Conservation (phyloP, 2,113 vertebrate species). For the Pelobates fuscus region DNA sequence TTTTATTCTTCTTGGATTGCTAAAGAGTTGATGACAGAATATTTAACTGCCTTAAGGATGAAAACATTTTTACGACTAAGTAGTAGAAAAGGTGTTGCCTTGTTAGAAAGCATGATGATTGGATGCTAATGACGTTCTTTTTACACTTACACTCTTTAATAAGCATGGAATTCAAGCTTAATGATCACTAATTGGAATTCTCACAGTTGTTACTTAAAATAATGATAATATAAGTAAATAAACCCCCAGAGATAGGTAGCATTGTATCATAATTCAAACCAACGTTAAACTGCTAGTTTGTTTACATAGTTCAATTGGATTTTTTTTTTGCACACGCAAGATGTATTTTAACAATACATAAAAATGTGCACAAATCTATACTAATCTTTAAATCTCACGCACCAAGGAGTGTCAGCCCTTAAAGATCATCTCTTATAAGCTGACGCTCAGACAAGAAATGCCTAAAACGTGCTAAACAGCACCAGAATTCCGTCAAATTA, state of each 20-base stretch:
- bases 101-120: slow-evolving; percentile 27
- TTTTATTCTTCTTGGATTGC: background rate
- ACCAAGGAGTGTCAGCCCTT: background rate
- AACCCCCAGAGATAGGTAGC: too few relatives aligned
- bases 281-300: background rate
- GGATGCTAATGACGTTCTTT: slow-evolving; percentile 24
- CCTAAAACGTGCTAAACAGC: background rate
- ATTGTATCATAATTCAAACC: background rate
- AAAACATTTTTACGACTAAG: slow-evolving; percentile 34
- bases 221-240: too few relatives aligned
- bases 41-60: slow-evolving; percentile 35
- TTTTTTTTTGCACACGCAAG: too few relatives aligned
- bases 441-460: background rate
- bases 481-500: background rate
- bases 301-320: background rate
- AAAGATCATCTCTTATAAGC: background rate
- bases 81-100: slow-evolving; percentile 24
- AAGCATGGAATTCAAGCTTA: too few relatives aligned
- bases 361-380: background rate
- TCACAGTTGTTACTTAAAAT: too few relatives aligned
- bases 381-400: background rate
- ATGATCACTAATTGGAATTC: too few relatives aligned
- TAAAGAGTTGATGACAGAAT: slow-evolving; percentile 31
- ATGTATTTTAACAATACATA: background rate
- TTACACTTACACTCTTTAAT: slow-evolving; percentile 12